phyloP scores from a whole-genome alignment of 1,140 invertebrate genomes.

The Bombus superbus region DNA sequence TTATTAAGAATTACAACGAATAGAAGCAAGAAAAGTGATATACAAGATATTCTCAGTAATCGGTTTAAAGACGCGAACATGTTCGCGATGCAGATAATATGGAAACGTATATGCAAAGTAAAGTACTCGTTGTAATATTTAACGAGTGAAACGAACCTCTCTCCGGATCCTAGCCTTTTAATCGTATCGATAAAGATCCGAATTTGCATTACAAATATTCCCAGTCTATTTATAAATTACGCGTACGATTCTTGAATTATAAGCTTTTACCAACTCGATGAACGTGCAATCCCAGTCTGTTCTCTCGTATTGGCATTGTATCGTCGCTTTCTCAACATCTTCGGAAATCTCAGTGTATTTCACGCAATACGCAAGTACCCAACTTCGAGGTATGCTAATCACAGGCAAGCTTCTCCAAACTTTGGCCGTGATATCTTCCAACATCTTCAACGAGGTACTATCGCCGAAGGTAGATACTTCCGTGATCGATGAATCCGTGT shows the following conservation, averaged over 20 bases:
- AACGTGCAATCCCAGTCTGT: conserved; percentile 41
- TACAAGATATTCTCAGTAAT: no score
- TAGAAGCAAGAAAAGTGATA: no score
- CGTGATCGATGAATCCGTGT: background rate
- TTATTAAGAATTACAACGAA: no score
- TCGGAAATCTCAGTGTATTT: conserved; percentile 28
- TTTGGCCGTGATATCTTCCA: conserved; percentile 40
- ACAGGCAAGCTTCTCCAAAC: conserved; percentile 34
- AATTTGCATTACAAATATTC: background rate
- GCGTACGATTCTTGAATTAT: no score
- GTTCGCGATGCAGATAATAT: background rate
- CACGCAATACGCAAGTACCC: conserved; percentile 25
- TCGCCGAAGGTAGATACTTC: conserved; percentile 1
- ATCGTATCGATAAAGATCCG: background rate
- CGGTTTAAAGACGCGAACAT: no score
- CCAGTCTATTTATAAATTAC: background rate
- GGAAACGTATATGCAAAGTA: background rate
- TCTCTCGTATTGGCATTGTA: conserved; percentile 4
- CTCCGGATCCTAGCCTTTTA: background rate
- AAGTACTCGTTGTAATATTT: background rate
- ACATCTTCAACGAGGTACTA: conserved; percentile 20
- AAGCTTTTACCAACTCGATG: conserved; percentile 37
- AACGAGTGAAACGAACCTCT: background rate
- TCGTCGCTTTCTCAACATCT: conserved; percentile 19
- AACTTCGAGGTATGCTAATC: conserved; percentile 23